These are phyloP conservation scores for Scaptodrosophila latifasciaeformis DNA, from an alignment of 2,888 invertebrate genomes.

Conservation along the genomic window DNA sequence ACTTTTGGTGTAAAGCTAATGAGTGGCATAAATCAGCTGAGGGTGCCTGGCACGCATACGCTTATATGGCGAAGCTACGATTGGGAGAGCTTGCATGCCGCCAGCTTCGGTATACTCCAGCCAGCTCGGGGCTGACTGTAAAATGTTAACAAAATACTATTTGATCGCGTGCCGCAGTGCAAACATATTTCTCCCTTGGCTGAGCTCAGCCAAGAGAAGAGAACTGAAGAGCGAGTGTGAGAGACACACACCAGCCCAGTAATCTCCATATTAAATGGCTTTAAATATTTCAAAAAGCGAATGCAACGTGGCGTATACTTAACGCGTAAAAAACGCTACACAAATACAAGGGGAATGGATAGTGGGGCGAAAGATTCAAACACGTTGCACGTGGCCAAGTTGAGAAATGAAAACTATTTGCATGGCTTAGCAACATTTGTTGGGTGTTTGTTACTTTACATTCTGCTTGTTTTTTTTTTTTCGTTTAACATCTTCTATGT, in stretches of 20 bases:
- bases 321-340: constrained; percentile 18
- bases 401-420: constrained; percentile 40
- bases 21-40: constrained; percentile 62
- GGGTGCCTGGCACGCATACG: constrained; percentile 40
- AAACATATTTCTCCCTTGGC: not conserved
- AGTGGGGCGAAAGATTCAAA: not conserved
- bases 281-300: constrained; percentile 42
- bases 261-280: constrained; percentile 53
- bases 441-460: not conserved
- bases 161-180: constrained; percentile 55
- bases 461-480: no score
- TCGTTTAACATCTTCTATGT: no score
- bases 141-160: constrained; percentile 60
- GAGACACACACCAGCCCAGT: constrained; percentile 11
- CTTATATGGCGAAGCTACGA: no score
- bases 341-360: constrained; percentile 1
- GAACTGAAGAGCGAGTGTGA: no score
- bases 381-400: not conserved
- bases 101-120: not conserved
- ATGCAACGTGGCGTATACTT: constrained; percentile 51
- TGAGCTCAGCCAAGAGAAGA: not conserved
- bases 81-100: no score
- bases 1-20: constrained; percentile 38
- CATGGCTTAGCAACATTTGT: constrained; percentile 39
- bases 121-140: constrained; percentile 26